A percentile compares a stretch with the other conserved stretches of the same genome.
These are phyloP conservation scores for Dysmachus trigonus DNA, from an alignment of 2,888 invertebrate species.

Conservation along the genomic window DNA sequence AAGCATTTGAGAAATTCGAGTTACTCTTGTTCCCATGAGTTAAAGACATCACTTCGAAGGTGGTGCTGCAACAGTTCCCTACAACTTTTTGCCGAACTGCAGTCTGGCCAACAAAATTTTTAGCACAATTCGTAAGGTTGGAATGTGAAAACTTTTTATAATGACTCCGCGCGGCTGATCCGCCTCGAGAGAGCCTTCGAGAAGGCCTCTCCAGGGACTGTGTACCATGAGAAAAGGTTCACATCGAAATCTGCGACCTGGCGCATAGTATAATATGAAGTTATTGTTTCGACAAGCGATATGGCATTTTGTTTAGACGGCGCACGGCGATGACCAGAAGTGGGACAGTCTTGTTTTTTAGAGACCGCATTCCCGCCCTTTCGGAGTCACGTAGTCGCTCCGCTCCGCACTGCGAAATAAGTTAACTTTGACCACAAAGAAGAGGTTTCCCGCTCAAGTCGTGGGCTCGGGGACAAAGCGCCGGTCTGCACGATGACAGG, in stretches of 20 bases:
- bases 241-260: background rate
- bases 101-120: slow-evolving; percentile 26
- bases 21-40: slow-evolving; percentile 53
- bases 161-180: background rate
- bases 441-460: background rate
- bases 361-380: background rate
- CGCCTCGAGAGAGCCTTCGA: background rate
- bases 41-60: slow-evolving; percentile 38
- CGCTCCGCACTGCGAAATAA: slow-evolving; percentile 13
- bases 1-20: slow-evolving; percentile 52
- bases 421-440: slow-evolving; percentile 24
- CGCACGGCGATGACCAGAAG: background rate
- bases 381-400: slow-evolving; percentile 15
- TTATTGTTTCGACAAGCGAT: background rate
- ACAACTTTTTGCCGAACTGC: slow-evolving; percentile 23
- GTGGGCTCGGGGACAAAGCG: background rate
- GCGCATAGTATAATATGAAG: background rate
- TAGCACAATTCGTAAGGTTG: slow-evolving; percentile 26
- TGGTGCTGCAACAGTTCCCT: slow-evolving; percentile 33
- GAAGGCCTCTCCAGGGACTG: background rate
- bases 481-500: slow-evolving; percentile 17
- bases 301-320: background rate
- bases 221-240: background rate
- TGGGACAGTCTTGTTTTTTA: background rate
- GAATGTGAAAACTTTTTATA: slow-evolving; percentile 19